Percentiles rank a stretch among this genome's conserved stretches.
Evolutionary conservation across 2,797 vertebrate genomes (phyloP).

Genomic region (Spondyliosoma cantharus): DNA sequence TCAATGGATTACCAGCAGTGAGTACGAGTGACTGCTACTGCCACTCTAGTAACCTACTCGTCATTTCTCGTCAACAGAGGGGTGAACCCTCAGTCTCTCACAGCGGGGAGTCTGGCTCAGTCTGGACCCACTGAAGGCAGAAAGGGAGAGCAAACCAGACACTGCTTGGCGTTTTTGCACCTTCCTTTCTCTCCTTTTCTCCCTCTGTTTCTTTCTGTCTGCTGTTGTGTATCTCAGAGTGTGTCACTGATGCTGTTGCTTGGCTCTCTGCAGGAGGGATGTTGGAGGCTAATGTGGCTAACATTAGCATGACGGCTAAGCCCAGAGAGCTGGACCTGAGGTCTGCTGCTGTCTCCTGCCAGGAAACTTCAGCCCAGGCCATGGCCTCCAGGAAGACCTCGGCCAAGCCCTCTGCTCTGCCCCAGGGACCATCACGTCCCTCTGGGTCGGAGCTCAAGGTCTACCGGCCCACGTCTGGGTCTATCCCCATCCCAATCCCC

Average conservation of each 20-base stretch:
- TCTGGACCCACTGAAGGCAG: slow-evolving; percentile 49
- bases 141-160: slow-evolving; percentile 52
- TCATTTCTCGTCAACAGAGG: slow-evolving; percentile 64
- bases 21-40: slow-evolving; percentile 57
- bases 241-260: slow-evolving; percentile 85
- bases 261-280: slow-evolving; percentile 90
- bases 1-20: slow-evolving; percentile 78
- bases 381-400: slow-evolving; percentile 87
- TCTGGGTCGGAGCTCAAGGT: slow-evolving; percentile 84
- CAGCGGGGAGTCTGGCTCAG: slow-evolving; percentile 69
- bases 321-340: slow-evolving; percentile 87
- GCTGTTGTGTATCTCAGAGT: slow-evolving; percentile 60
- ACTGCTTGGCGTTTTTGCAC: slow-evolving; percentile 42
- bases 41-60: slow-evolving; percentile 60
- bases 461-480: slow-evolving; percentile 81
- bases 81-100: slow-evolving; percentile 65
- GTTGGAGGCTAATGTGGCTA: slow-evolving; percentile 88
- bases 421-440: slow-evolving; percentile 79
- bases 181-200: slow-evolving; percentile 40
- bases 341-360: slow-evolving; percentile 73
- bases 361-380: slow-evolving; percentile 73
- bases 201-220: slow-evolving; percentile 47
- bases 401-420: slow-evolving; percentile 78
- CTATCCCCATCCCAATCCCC: slow-evolving; percentile 83
- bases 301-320: slow-evolving; percentile 84